Evolutionary conservation across 2,888 invertebrate species (phyloP).

Genomic region (Sesia apiformis): DNA sequence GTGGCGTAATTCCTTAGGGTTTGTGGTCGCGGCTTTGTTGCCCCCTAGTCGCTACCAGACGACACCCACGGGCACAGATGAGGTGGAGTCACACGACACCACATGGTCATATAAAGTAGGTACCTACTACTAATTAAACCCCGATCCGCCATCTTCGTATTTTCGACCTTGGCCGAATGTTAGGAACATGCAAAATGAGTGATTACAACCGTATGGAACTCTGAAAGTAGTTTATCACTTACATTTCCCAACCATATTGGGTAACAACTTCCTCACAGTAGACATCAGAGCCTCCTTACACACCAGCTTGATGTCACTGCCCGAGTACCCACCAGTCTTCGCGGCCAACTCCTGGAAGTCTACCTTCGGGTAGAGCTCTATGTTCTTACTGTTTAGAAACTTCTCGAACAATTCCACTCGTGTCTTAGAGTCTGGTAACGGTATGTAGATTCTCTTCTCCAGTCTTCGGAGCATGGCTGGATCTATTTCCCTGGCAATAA

Average conservation of each 20-base stretch:
- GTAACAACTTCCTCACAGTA: conserved; percentile 78
- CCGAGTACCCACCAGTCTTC: conserved; percentile 85
- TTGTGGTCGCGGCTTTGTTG: too few relatives aligned
- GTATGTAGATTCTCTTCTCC: conserved; percentile 89
- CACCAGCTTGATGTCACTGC: conserved; percentile 89
- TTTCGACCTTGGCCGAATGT: too few relatives aligned
- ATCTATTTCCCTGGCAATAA: conserved; percentile 83
- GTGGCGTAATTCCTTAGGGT: too few relatives aligned
- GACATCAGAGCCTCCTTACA: conserved; percentile 94
- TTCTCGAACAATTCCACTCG: conserved; percentile 81
- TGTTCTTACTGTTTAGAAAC: conserved; percentile 66
- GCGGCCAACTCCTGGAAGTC: conserved; percentile 63
- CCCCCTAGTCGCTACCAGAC: too few relatives aligned
- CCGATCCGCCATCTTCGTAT: too few relatives aligned
- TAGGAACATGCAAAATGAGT: too few relatives aligned
- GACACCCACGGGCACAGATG: too few relatives aligned
- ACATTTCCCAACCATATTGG: conserved; percentile 44
- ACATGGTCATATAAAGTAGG: too few relatives aligned
- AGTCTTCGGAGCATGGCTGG: conserved; percentile 89
- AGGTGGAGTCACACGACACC: too few relatives aligned
- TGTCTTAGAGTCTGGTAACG: conserved; percentile 80
- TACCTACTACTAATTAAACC: too few relatives aligned
- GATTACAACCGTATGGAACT: too few relatives aligned
- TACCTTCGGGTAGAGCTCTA: conserved; percentile 55
- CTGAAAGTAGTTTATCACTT: conserved; percentile 4